These are phyloP conservation scores for Holothuria glaberrima DNA, from an alignment of 35 echinoderm and acorn worm genomes.

Conservation along the genomic window DNA sequence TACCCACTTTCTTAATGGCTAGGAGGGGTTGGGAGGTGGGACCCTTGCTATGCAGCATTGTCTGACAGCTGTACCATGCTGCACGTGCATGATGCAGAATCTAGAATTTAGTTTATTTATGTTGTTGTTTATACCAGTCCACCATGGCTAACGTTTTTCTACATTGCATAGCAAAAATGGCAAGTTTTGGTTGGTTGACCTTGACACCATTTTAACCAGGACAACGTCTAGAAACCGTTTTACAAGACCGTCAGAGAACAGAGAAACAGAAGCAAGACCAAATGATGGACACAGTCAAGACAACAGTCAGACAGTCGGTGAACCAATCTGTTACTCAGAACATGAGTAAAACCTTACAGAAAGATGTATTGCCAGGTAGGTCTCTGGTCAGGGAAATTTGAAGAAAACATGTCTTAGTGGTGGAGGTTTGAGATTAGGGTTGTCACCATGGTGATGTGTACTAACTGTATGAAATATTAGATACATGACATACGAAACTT, in stretches of 20 bases:
- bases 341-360: constrained; percentile 85
- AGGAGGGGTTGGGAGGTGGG: too few species aligned
- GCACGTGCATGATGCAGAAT: too few species aligned
- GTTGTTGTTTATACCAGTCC: too few species aligned
- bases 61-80: too few species aligned
- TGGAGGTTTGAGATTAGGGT: neutral
- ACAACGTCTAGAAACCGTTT: constrained; percentile 70
- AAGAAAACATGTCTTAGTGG: neutral
- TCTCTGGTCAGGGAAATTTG: neutral
- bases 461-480: too few species aligned
- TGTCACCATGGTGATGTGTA: too few species aligned
- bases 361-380: constrained; percentile 85
- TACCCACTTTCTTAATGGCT: too few species aligned
- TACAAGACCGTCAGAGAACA: constrained; percentile 81
- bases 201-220: constrained; percentile 59
- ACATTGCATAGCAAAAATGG: too few species aligned
- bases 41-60: too few species aligned
- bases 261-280: constrained; percentile 96
- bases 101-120: too few species aligned
- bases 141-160: too few species aligned
- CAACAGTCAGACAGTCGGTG: constrained; percentile 74
- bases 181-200: neutral
- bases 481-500: too few species aligned
- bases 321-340: constrained; percentile 74
- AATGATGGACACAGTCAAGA: constrained; percentile 81